These are phyloP conservation scores for Ciconia stormi DNA, from an alignment of 2,113 vertebrate species.

Conservation along the genomic window DNA sequence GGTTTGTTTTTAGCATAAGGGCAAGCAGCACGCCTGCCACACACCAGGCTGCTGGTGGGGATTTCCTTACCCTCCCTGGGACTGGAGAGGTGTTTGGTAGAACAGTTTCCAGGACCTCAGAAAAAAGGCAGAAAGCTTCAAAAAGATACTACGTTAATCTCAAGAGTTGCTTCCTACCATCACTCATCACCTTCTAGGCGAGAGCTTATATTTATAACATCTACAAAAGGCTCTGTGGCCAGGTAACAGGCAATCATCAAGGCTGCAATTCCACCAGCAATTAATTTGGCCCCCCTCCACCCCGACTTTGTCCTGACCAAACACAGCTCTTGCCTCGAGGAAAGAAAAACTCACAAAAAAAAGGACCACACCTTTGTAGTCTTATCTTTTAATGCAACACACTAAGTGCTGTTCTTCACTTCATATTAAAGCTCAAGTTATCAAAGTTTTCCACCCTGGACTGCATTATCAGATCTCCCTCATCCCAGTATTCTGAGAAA, in stretches of 20 bases:
- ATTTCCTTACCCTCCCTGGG: neutral
- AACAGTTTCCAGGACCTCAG: neutral
- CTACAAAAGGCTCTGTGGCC: neutral
- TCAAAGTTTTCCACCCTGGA: neutral
- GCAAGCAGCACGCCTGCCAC: neutral
- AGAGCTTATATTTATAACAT: neutral
- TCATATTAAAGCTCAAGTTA: slow-evolving; percentile 20
- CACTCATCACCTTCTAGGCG: neutral
- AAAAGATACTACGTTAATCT: neutral
- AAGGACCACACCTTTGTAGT: neutral
- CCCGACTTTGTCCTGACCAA: neutral
- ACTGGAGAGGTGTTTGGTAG: neutral
- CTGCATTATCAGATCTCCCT: slow-evolving; percentile 5
- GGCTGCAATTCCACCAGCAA: neutral
- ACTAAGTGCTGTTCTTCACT: neutral
- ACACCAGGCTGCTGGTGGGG: neutral
- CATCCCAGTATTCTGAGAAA: neutral
- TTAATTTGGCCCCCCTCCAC: fast-evolving
- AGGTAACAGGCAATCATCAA: neutral
- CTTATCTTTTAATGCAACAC: slow-evolving; percentile 24
- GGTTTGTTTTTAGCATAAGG: neutral
- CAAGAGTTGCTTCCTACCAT: neutral
- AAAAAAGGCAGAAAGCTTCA: neutral
- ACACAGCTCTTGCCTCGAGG: neutral
- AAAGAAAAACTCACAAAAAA: neutral